Conservation (phyloP, 2,113 vertebrate species). For the Channa argus region DNA sequence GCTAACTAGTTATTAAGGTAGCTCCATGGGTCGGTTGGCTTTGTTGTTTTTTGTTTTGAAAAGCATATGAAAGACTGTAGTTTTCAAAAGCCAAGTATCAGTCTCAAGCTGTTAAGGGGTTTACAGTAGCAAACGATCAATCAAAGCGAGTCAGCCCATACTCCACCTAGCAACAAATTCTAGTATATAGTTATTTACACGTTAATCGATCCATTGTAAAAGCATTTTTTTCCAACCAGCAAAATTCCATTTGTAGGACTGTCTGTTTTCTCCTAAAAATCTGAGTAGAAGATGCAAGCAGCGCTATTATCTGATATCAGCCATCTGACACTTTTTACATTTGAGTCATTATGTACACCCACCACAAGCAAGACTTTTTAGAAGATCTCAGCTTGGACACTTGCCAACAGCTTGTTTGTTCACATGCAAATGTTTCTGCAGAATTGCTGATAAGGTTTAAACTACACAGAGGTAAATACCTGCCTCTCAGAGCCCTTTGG, state of each 20-base stretch:
- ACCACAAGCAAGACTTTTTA: conserved; percentile 7
- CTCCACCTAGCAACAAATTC: background rate
- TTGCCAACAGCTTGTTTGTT: conserved; percentile 51
- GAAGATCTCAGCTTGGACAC: conserved; percentile 15
- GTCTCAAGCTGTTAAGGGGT: no score
- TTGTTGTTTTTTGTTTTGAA: no score
- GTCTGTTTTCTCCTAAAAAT: background rate
- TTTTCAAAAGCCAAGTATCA: no score
- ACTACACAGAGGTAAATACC: conserved; percentile 58
- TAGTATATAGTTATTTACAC: background rate
- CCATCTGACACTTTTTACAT: conserved; percentile 17
- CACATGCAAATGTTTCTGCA: conserved; percentile 45
- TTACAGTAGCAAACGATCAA: background rate
- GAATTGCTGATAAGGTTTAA: conserved; percentile 55
- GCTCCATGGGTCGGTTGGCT: no score
- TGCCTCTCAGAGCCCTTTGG: conserved; percentile 58
- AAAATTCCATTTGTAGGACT: conserved; percentile 28
- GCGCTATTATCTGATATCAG: conserved; percentile 23
- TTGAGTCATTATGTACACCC: conserved; percentile 47
- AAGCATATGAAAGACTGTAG: no score
- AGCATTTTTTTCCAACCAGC: background rate
- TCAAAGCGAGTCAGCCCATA: background rate
- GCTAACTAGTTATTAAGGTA: background rate
- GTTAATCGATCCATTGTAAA: conserved; percentile 1
- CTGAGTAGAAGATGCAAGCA: background rate